Conservation (phyloP, 2,888 invertebrate genomes). For the Bunonema sp. region DNA sequence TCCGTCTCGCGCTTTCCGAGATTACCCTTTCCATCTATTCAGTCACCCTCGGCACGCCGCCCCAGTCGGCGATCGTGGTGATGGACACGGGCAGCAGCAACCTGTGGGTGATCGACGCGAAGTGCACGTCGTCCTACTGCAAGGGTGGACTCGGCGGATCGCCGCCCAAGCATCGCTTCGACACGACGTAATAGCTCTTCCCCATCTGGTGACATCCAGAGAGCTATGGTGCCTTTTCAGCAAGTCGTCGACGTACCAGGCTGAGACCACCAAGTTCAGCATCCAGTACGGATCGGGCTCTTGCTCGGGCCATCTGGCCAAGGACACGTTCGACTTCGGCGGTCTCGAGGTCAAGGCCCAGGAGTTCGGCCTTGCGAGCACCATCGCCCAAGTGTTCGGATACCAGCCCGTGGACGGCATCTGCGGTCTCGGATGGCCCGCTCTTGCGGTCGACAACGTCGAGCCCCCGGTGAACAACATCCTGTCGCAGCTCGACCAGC, state of each 20-base stretch:
- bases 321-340: conserved; percentile 18
- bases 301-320: conserved; percentile 26
- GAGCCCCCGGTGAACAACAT: conserved; percentile 79
- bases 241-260: conserved; percentile 21
- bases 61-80: conserved; percentile 22
- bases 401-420: conserved; percentile 31
- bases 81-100: conserved; percentile 33
- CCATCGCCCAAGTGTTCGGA: conserved; percentile 25
- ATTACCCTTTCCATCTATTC: conserved; percentile 1
- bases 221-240: background rate
- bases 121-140: conserved; percentile 21
- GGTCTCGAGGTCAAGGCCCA: conserved; percentile 21
- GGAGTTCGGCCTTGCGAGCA: conserved; percentile 24
- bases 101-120: conserved; percentile 31
- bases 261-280: conserved; percentile 18
- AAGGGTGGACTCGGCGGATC: conserved; percentile 10
- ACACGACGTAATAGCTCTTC: too few species aligned
- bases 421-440: conserved; percentile 32
- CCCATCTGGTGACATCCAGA: background rate
- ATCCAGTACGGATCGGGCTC: conserved; percentile 33
- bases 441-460: conserved; percentile 73
- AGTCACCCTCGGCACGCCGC: conserved; percentile 1
- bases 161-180: conserved; percentile 24
- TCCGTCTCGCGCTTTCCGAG: too few species aligned
- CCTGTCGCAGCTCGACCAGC: conserved; percentile 59